Percentiles rank a stretch among this genome's conserved stretches.
Conservation (phyloP, 2,113 vertebrate species). For the Mirounga angustirostris region DNA sequence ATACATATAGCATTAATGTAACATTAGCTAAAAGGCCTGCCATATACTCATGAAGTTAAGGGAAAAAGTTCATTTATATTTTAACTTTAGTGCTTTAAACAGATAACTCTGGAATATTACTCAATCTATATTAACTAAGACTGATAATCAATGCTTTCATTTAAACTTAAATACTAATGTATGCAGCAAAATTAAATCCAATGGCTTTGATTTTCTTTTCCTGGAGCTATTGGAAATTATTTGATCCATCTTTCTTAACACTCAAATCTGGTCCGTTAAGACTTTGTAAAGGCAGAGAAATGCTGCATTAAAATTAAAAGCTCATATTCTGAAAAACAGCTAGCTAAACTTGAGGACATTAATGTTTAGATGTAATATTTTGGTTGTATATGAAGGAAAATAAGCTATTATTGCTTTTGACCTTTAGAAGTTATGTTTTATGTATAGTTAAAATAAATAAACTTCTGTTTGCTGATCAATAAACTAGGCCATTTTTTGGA, state of each 20-base stretch:
- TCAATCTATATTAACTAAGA: constrained; percentile 16
- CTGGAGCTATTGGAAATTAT: constrained; percentile 67
- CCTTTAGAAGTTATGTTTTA: constrained; percentile 60
- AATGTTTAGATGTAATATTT: constrained; percentile 45
- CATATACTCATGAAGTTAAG: not conserved
- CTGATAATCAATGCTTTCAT: constrained; percentile 51
- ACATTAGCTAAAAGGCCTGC: constrained; percentile 7
- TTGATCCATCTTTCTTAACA: constrained; percentile 45
- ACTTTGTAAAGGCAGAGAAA: constrained; percentile 46
- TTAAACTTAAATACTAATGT: not conserved
- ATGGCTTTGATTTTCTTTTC: constrained; percentile 43
- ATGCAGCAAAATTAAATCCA: constrained; percentile 49
- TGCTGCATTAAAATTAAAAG: constrained; percentile 52
- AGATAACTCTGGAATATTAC: not conserved
- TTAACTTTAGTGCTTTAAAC: constrained; percentile 62
- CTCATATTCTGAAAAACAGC: constrained; percentile 38
- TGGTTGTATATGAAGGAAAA: constrained; percentile 69
- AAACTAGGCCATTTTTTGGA: constrained; percentile 66
- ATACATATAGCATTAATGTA: constrained; percentile 24
- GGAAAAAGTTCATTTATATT: constrained; percentile 52
- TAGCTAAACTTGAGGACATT: not conserved
- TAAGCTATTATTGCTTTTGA: not conserved
- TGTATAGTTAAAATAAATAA: constrained; percentile 53
- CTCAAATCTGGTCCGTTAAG: not conserved
- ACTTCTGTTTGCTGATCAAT: constrained; percentile 57